These are phyloP conservation scores for Phrynocephalus vlangalii DNA, from an alignment of 2,797 vertebrate genomes.

Conservation along the genomic window DNA sequence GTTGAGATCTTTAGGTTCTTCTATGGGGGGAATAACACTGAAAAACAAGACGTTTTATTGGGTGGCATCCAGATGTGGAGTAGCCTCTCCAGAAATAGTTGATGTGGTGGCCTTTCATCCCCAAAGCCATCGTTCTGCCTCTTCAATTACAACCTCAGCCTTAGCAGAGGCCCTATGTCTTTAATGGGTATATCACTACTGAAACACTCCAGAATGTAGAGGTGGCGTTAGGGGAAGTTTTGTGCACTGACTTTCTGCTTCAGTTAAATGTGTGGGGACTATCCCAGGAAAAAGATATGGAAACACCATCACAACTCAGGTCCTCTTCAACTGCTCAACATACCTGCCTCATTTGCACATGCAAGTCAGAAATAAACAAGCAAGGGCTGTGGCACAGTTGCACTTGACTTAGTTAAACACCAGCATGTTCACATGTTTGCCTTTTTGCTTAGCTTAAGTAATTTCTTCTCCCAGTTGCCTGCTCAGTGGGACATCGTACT, in stretches of 20 bases:
- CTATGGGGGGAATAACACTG: too few species aligned
- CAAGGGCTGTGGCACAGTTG: not conserved
- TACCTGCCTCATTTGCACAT: not conserved
- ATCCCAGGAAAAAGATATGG: not conserved
- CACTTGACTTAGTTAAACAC: not conserved
- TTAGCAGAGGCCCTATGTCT: not conserved
- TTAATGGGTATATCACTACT: not conserved
- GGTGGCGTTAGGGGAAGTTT: too few species aligned
- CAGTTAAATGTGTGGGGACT: not conserved
- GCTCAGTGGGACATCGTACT: slow-evolving; percentile 59
- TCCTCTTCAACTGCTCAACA: not conserved
- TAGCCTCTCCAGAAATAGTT: not conserved
- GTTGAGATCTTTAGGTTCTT: too few species aligned
- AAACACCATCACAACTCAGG: too few species aligned
- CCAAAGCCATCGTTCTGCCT: not conserved
- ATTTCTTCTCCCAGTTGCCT: slow-evolving; percentile 43
- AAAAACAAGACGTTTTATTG: too few species aligned
- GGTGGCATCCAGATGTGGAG: too few species aligned
- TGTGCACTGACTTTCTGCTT: not conserved
- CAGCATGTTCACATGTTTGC: slow-evolving; percentile 61
- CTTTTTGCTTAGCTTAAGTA: slow-evolving; percentile 55
- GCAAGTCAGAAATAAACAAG: not conserved
- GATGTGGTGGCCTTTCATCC: not conserved
- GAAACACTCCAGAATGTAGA: too few species aligned
- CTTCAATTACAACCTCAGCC: not conserved